Percentiles rank a stretch among this genome's conserved stretches.
Evolutionary conservation across 2,888 invertebrate species (phyloP).

Genomic region (Amblyjoppa fuscipennis): DNA sequence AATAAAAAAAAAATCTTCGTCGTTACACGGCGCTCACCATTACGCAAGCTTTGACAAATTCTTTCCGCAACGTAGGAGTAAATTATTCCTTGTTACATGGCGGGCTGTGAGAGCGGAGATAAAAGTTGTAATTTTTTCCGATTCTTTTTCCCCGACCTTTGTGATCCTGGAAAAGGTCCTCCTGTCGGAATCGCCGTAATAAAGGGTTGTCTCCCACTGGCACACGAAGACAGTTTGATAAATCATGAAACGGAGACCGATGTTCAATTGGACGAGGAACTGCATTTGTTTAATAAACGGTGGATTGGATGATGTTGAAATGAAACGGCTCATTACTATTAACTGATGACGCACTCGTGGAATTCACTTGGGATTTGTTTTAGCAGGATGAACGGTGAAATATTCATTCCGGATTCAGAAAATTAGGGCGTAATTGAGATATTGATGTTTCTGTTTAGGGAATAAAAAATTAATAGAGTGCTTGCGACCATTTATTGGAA

Average conservation of each 20-base stretch:
- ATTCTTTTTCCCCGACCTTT: neutral
- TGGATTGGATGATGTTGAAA: neutral
- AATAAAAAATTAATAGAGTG: neutral
- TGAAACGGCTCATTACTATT: neutral
- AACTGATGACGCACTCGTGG: too few species aligned
- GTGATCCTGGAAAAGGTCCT: neutral
- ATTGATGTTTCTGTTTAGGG: neutral
- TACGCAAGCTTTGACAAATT: slow-evolving; percentile 52
- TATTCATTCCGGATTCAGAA: too few species aligned
- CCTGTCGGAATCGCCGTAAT: neutral
- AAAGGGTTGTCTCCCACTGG: neutral
- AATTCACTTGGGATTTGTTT: too few species aligned
- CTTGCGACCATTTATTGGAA: neutral
- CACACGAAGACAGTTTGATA: neutral
- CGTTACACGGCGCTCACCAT: slow-evolving; percentile 51
- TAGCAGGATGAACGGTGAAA: too few species aligned
- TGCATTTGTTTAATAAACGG: neutral
- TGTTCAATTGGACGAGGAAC: neutral
- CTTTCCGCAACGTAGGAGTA: slow-evolving; percentile 6
- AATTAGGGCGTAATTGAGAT: neutral
- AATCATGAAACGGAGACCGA: neutral
- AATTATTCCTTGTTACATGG: slow-evolving; percentile 42
- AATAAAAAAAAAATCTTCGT: slow-evolving; percentile 54
- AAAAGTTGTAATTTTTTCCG: neutral
- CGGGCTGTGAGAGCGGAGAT: neutral